phyloP scores from a whole-genome alignment of 1,140 invertebrate genomes.

The Meloidogyne exigua region DNA sequence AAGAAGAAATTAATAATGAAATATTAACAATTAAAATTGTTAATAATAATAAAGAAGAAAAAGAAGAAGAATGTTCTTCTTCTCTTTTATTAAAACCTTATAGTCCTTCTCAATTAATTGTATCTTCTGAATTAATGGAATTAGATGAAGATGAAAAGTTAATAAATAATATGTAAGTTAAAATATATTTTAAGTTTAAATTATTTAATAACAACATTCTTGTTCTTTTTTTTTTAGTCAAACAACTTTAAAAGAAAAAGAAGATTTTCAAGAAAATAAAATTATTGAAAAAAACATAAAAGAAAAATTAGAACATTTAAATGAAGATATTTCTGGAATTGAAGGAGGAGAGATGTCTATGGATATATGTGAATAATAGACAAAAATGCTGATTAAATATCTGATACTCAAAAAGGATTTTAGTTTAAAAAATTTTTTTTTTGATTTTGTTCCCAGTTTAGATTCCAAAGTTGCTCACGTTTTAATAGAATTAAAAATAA shows the following conservation, averaged over 20 bases:
- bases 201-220: too few species aligned
- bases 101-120: constrained; percentile 17
- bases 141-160: not conserved
- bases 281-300: not conserved
- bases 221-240: not conserved
- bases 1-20: not conserved
- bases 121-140: not conserved
- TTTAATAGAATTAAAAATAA: too few species aligned
- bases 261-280: not conserved
- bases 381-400: too few species aligned
- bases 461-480: too few species aligned
- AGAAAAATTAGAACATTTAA: not conserved
- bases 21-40: constrained; percentile 1
- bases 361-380: not conserved
- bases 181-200: not conserved
- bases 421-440: too few species aligned
- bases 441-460: too few species aligned
- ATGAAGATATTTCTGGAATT: not conserved
- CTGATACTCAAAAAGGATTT: too few species aligned
- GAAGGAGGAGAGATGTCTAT: not conserved
- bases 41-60: constrained; percentile 9
- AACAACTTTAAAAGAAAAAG: not conserved
- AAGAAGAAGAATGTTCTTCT: not conserved
- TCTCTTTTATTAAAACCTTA: not conserved
- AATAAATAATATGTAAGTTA: not conserved